Evolutionary conservation across 2,888 invertebrate species (phyloP), one percentile per base, ranked within the genome.

Genomic region (Herminia tarsipennalis): DNA sequence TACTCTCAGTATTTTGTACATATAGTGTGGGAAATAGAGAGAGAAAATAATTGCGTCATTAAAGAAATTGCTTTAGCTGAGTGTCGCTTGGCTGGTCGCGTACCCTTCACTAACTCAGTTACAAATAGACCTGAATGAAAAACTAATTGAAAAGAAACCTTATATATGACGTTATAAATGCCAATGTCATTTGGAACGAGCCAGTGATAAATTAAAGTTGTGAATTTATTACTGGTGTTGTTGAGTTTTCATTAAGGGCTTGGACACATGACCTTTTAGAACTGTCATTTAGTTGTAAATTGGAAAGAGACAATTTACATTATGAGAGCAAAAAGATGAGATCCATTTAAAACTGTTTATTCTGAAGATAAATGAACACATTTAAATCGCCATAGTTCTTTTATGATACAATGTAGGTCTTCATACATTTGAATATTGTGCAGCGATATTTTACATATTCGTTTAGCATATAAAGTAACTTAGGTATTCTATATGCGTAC

Each of bases 11-110:
- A n/a, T n/a, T n/a, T n/a, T n/a, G n/a, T n/a, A n/a, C n/a, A n/a
- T n/a, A n/a, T 63, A 77, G 66, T 67, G 73, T 64, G 58, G 72
- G 58, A 73, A 77, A 73, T 71, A 70, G 71, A 67, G 70, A 69
- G 68, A 65, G 73, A 67, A 78, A 79, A 79, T 83, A 84, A 84
- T 83, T 82, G 80, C 78, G 57, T 78, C 78, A 80, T 86, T 83
- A 83, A 71, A 76, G 71, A 73, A 82, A 83, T 81, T 81, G 76
- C 78, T 71, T 58, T 52, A 58, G 53, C 62, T 51, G 45, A 67
- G 69, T 66, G 68, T 66, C 63, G 71, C 61, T 54, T 51, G 61
- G 50, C 46, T 65, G 60, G 62, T 55, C 41, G 56, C 54, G 66
- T 56, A 68, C 72, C 73, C 74, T 76, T 73, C 72, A 73, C 70